These are phyloP conservation scores for Malurus elegans DNA, from an alignment of 2,113 vertebrate genomes.

Conservation along the genomic window DNA sequence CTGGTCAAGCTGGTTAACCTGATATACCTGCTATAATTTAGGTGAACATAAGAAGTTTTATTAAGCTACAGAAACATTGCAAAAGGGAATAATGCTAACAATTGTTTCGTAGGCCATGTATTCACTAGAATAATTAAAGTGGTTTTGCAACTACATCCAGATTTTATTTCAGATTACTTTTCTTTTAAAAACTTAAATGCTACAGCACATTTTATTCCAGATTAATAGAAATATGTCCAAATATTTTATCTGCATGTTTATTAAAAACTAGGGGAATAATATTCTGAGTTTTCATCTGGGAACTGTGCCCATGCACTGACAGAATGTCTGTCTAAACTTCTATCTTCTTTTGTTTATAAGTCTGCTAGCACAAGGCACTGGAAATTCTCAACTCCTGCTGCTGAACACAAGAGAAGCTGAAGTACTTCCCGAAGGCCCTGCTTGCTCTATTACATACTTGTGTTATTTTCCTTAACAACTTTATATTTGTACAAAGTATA, in stretches of 20 bases:
- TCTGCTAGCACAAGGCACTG: not conserved
- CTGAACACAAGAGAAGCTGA: not conserved
- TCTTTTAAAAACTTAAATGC: not conserved
- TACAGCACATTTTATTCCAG: not conserved
- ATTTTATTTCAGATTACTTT: not conserved
- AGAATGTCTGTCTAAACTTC: slow-evolving; percentile 5
- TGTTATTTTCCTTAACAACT: not conserved
- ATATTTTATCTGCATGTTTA: slow-evolving; percentile 1
- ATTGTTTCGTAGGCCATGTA: not conserved
- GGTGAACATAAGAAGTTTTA: not conserved
- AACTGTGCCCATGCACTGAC: not conserved
- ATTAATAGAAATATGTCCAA: not conserved
- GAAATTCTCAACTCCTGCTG: not conserved
- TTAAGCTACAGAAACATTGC: not conserved
- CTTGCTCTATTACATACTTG: not conserved
- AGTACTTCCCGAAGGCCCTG: not conserved
- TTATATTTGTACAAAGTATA: not conserved
- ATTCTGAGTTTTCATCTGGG: not conserved
- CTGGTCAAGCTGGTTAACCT: not conserved
- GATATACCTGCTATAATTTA: not conserved
- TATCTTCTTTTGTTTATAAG: not conserved
- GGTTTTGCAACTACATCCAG: not conserved
- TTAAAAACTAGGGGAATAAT: not conserved
- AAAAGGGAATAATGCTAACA: not conserved
- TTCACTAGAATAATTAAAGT: not conserved